phyloP scores from a whole-genome alignment of 2,113 vertebrate species.

The Mirza zaza region DNA sequence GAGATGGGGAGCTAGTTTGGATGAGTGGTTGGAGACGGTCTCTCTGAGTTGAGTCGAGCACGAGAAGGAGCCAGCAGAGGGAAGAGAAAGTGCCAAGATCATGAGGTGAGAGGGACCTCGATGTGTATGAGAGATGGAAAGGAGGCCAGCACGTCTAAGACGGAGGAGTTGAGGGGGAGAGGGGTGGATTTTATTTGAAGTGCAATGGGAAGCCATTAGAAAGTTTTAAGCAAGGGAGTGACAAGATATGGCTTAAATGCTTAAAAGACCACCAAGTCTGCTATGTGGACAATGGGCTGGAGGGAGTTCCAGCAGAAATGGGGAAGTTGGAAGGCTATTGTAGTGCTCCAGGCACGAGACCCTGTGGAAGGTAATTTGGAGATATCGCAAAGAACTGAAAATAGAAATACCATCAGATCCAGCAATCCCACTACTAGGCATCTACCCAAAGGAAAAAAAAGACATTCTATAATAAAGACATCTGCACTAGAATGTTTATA shows the following conservation, averaged over 20 bases:
- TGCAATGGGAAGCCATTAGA: not conserved
- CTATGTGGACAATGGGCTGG: not conserved
- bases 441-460: no score
- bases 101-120: not conserved
- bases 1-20: not conserved
- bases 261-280: not conserved
- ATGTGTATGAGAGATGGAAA: slow-evolving; percentile 37
- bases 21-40: not conserved
- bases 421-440: no score
- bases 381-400: no score
- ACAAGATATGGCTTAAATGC: not conserved
- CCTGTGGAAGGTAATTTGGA: no score
- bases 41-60: slow-evolving; percentile 17
- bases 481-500: no score
- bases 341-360: not conserved
- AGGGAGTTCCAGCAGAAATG: not conserved
- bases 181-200: not conserved
- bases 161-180: not conserved
- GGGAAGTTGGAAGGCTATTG: not conserved
- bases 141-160: not conserved
- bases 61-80: not conserved
- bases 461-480: no score
- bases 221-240: slow-evolving; percentile 13
- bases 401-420: no score
- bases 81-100: not conserved